These are phyloP conservation scores for Clupea harengus DNA, from an alignment of 2,113 vertebrate genomes.

Conservation along the genomic window DNA sequence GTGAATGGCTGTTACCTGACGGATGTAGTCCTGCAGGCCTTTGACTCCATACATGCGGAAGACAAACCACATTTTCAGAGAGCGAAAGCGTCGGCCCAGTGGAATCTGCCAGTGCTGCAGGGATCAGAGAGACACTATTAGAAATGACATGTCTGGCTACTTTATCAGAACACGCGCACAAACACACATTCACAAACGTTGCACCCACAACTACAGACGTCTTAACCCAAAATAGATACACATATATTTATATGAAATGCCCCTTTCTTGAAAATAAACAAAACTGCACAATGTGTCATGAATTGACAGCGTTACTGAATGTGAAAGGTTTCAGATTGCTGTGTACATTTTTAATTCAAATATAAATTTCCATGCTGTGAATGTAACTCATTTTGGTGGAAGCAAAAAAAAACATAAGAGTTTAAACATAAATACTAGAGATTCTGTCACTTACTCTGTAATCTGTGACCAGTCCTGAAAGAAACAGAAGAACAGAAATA, in stretches of 20 bases:
- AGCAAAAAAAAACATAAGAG: not conserved
- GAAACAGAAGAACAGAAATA: slow-evolving; percentile 31
- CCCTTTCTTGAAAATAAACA: not conserved
- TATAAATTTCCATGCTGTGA: not conserved
- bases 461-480: slow-evolving; percentile 88
- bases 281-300: not conserved
- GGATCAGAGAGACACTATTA: slow-evolving; percentile 23
- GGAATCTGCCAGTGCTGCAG: slow-evolving; percentile 95
- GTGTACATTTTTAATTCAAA: not conserved
- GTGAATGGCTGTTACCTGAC: slow-evolving; percentile 75
- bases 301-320: not conserved
- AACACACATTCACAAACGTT: not conserved
- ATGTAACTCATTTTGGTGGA: not conserved
- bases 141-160: slow-evolving; percentile 23
- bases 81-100: slow-evolving; percentile 90
- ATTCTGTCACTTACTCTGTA: slow-evolving; percentile 82
- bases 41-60: slow-evolving; percentile 86
- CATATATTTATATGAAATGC: not conserved
- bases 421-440: not conserved
- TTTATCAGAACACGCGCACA: not conserved
- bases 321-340: not conserved
- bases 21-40: slow-evolving; percentile 87
- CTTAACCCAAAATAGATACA: not conserved
- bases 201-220: not conserved
- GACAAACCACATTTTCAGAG: slow-evolving; percentile 96